Base-by-base conservation (phyloP, 2,113 vertebrate genomes). In the Sarotherodon lohbergeri region DNA sequence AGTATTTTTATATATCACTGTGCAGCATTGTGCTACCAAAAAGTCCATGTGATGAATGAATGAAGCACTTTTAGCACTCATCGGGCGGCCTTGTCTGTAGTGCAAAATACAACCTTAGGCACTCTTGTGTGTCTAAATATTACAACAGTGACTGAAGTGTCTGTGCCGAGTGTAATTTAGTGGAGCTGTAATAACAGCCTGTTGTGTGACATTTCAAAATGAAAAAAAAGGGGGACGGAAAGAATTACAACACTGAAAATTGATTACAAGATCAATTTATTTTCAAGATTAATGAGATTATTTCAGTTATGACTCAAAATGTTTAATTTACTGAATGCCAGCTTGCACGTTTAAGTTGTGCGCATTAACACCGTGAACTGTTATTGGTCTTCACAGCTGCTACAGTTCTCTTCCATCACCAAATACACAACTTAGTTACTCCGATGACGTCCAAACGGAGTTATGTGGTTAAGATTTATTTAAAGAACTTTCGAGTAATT, bases 121-220 rank as follows among this genome's bases (percentile, higher is more conserved):
- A 50, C 73, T 13, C 27, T 78, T 32, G 50, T 50, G 43, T 4
- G 73, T 78, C 27, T 50, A 32, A 76, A 76, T 50, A 50, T 76
- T 76, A 32, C 43, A 76, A 50, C 43, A 5, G 71, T 50, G 24
- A 76, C 43, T 76, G 41, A 48, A 76, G 24, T 11, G 22, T 76
- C 41, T 19, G 27, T 29, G 22, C 68, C 2, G 24, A 48, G 16
- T 46, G 66, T 12, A 76, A 76, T 76, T 50, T 50, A 78, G 24
- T 50, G 27, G 17, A 32, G 71, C 0, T 78, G 27, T 78, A 78
- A n/a, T 5, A 78, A 78, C 10, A 78, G 1, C 27, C 46, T 78
- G 71, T 50, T 78, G 24, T 50, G 71, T 78, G 46, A 50, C 71
- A 50, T 78, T 78, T 76, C 71, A 76, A 76, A 48, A 76, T 48